phyloP scores from a whole-genome alignment of 2,113 vertebrate genomes.

The Mobula hypostoma region DNA sequence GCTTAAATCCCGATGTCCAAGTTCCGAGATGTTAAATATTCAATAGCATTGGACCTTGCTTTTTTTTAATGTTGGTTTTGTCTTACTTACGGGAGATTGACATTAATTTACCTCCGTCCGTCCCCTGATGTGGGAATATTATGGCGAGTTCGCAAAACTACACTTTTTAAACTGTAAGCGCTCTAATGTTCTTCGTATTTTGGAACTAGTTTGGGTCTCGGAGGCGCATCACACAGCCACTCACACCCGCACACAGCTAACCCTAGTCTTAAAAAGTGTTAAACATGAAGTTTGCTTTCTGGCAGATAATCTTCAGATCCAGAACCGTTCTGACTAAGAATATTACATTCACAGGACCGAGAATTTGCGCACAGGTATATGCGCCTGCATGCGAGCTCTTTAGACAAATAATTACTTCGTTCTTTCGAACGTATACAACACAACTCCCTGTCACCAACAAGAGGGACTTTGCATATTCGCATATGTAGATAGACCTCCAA shows the following conservation, averaged over 20 bases:
- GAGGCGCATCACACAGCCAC: background rate
- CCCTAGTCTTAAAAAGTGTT: background rate
- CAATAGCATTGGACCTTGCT: background rate
- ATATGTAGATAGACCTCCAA: background rate
- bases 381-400: too few species aligned
- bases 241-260: background rate
- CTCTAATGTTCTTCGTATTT: background rate
- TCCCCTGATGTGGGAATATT: background rate
- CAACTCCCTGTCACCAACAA: background rate
- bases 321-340: background rate
- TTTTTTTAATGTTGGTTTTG: background rate
- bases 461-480: background rate
- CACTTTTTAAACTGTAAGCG: background rate
- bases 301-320: background rate
- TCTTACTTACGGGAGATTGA: background rate
- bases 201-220: background rate
- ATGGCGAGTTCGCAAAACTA: background rate
- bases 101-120: background rate
- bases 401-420: background rate
- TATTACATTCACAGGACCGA: background rate
- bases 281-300: background rate
- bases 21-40: constrained; percentile 6
- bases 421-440: background rate
- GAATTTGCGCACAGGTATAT: background rate
- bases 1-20: background rate